Percentiles rank a stretch among this genome's conserved stretches.
Conservation (phyloP, 2,797 vertebrate species). For the Semaprochilodus insignis region DNA sequence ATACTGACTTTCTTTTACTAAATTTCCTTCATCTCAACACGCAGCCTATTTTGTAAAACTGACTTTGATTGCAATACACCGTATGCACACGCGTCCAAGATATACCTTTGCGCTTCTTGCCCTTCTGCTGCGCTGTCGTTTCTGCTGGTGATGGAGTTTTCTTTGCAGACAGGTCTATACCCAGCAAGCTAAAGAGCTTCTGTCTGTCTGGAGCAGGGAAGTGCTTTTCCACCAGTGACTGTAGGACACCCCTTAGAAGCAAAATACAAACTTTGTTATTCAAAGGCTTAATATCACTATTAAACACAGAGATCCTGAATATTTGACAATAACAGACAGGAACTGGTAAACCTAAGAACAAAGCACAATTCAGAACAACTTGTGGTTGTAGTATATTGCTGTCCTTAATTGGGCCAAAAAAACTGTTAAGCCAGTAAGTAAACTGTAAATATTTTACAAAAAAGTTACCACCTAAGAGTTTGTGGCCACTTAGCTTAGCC, state of each 20-base stretch:
- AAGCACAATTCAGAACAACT: no score
- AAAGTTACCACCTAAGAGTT: no score
- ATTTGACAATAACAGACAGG: background rate
- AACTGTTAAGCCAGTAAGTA: no score
- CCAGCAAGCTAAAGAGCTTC: conserved; percentile 95
- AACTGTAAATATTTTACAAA: no score
- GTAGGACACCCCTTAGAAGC: conserved; percentile 89
- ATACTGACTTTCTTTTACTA: background rate
- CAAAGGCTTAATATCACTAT: background rate
- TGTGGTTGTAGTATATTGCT: no score
- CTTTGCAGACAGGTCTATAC: conserved; percentile 91
- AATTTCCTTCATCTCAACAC: background rate
- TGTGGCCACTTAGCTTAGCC: no score
- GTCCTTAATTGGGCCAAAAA: no score
- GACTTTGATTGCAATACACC: background rate
- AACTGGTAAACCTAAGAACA: no score
- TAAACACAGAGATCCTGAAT: background rate
- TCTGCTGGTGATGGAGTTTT: conserved; percentile 89
- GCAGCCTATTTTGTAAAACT: background rate
- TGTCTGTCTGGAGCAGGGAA: conserved; percentile 98
- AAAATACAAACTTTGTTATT: background rate
- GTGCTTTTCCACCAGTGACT: conserved; percentile 97
- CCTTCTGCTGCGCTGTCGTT: conserved; percentile 85
- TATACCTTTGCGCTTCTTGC: conserved; percentile 95
- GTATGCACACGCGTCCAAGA: background rate